Percentiles rank a stretch among this genome's conserved stretches.
phyloP scores from a whole-genome alignment of 2,888 invertebrate genomes.

The Ganaspis brasiliensis region DNA sequence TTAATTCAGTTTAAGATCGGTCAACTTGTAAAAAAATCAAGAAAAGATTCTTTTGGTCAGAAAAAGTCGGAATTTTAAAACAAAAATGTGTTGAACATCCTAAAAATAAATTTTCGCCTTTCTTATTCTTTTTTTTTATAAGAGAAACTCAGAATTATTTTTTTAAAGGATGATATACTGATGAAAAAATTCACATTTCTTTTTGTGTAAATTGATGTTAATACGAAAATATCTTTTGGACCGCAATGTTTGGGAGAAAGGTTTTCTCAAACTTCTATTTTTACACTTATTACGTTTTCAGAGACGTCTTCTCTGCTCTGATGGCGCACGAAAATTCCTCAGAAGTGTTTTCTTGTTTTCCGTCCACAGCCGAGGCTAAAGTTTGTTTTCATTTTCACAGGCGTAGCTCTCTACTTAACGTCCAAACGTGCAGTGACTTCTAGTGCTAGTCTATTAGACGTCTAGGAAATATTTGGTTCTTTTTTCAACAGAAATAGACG shows the following conservation, averaged over 20 bases:
- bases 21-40: too few species aligned
- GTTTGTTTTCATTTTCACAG: constrained; percentile 1
- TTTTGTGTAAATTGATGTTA: not conserved
- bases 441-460: not conserved
- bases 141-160: too few species aligned
- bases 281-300: constrained; percentile 18
- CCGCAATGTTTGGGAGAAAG: not conserved
- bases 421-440: constrained; percentile 4
- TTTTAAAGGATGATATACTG: too few species aligned
- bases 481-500: not conserved
- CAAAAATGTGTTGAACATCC: too few species aligned
- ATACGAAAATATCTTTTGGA: not conserved
- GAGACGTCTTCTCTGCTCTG: not conserved
- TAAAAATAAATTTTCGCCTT: too few species aligned
- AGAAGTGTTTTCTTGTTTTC: constrained; percentile 26
- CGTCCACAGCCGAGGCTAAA: not conserved
- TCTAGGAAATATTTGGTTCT: not conserved
- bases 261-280: constrained; percentile 13
- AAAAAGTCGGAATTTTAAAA: too few species aligned
- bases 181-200: too few species aligned
- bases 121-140: too few species aligned
- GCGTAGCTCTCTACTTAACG: not conserved
- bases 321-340: constrained; percentile 14
- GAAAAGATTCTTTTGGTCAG: too few species aligned
- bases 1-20: too few species aligned